Evolutionary conservation across 2,113 vertebrate species (phyloP), one percentile per base, ranked within the genome.

Genomic region (Ia io): DNA sequence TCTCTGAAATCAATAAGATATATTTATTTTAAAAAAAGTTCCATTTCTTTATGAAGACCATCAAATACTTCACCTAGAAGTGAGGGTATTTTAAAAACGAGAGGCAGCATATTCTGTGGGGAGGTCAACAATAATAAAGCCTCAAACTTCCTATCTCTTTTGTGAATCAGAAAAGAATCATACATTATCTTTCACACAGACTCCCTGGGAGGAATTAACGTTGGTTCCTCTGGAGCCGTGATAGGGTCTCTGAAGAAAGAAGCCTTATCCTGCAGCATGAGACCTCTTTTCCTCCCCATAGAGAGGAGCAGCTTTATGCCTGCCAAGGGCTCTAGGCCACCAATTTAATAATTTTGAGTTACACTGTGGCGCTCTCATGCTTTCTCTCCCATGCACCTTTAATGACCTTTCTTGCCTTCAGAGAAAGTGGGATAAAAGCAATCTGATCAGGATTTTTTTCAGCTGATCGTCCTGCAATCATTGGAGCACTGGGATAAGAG

Each of bases 81-180:
- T 28, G 56, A 92, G 93, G 90, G 96, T 97, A 97, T 97, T 97
- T 96, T 79, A 69, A 97, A 97, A 97, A 96, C 91, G 94, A 98
- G 94, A 97, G 93, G 65, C 89, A 84, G 96, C 71, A 0, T 37
- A 73, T 96, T 97, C 93, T 92, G 30, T 95, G 67, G 95, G 96
- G 96, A 98, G 97, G 97, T 98, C 97, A 97, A 92, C 90, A 70
- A 88, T 98, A 98, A 97, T 97, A 97, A 96, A 97, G 83, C 86
- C 96, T 97, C 93, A 88, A 92, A 97, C 96, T 94, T 94, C 82
- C 87, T 96, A 82, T 96, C 93, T 97, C 90, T 88, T 95, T 42
- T 42, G 92, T 97, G 96, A 96, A 92, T 97, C 96, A 96, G 59
- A 95, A 97, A 96, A 56, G 78, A 97, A 97, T 84, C 96, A 90